phyloP scores from a whole-genome alignment of 2,888 invertebrate species.

The Galeopsomyia nigrocyanea region DNA sequence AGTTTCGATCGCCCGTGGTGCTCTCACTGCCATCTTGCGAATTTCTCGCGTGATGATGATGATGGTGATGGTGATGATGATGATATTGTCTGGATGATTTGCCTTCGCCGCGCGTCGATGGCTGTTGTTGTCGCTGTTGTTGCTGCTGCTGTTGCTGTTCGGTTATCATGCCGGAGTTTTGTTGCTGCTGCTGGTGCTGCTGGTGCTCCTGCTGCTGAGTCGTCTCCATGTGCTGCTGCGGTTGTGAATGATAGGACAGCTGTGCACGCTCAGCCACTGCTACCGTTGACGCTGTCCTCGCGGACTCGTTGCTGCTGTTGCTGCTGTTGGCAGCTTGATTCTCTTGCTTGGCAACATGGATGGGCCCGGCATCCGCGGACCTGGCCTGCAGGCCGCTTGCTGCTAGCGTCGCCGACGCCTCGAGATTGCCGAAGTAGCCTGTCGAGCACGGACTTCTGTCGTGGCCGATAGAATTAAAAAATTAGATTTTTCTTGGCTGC shows the following conservation, averaged over 20 bases:
- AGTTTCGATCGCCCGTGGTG: slow-evolving; percentile 41
- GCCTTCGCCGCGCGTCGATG: slow-evolving; percentile 27
- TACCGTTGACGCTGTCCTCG: neutral
- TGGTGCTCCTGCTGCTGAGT: slow-evolving; percentile 42
- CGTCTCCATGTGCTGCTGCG: slow-evolving; percentile 1
- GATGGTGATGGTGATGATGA: slow-evolving; percentile 58
- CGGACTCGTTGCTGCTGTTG: slow-evolving; percentile 20
- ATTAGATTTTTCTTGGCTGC: too few relatives aligned
- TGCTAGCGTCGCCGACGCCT: slow-evolving; percentile 28
- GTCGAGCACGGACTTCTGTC: slow-evolving; percentile 61
- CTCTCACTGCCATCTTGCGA: too few relatives aligned
- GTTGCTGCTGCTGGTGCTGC: slow-evolving; percentile 19
- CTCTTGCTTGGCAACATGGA: neutral
- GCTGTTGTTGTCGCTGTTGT: neutral
- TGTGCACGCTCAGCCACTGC: too few relatives aligned
- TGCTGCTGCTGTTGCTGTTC: slow-evolving; percentile 9
- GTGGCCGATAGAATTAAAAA: neutral
- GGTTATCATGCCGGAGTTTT: neutral
- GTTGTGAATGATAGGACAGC: too few relatives aligned
- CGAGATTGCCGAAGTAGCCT: slow-evolving; percentile 63
- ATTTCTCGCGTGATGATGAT: slow-evolving; percentile 44
- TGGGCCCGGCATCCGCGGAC: neutral
- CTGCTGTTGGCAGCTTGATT: neutral
- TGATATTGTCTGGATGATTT: slow-evolving; percentile 56
- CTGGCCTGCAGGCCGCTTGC: neutral